Conservation (phyloP, 64 coral and sea anemone species). For the Platygyra sinensis region DNA sequence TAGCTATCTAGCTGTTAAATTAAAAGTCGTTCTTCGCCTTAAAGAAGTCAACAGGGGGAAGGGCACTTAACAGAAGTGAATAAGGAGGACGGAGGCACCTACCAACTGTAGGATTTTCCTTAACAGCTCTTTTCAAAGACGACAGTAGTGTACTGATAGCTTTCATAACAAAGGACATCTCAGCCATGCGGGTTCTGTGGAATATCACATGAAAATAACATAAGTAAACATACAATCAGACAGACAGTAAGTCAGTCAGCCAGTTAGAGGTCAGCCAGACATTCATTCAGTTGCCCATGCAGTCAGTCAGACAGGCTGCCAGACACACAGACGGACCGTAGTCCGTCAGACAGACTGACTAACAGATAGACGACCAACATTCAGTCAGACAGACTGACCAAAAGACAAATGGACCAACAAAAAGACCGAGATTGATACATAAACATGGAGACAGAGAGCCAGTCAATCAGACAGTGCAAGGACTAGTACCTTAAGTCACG, state of each 20-base stretch:
- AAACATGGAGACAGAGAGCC: background rate
- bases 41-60: no score
- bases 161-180: slow-evolving; percentile 99
- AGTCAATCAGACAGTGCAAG: background rate
- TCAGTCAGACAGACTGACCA: background rate
- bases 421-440: no score
- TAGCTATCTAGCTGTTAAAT: no score
- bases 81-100: background rate
- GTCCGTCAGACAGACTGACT: background rate
- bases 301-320: no score
- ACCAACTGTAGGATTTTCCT: slow-evolving; percentile 81
- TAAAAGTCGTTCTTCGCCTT: no score
- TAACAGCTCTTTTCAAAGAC: slow-evolving; percentile 83
- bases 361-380: background rate
- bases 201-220: background rate
- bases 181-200: slow-evolving; percentile 93
- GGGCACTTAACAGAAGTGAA: background rate
- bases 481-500: no score
- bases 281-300: no score
- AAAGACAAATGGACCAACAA: background rate
- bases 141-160: slow-evolving; percentile 84
- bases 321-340: background rate
- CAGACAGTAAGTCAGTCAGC: background rate
- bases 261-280: background rate
- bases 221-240: background rate